Evolutionary conservation across 1,140 invertebrate species (phyloP), one percentile per base, ranked within the genome.

Genomic region (Steinernema khuongi): DNA sequence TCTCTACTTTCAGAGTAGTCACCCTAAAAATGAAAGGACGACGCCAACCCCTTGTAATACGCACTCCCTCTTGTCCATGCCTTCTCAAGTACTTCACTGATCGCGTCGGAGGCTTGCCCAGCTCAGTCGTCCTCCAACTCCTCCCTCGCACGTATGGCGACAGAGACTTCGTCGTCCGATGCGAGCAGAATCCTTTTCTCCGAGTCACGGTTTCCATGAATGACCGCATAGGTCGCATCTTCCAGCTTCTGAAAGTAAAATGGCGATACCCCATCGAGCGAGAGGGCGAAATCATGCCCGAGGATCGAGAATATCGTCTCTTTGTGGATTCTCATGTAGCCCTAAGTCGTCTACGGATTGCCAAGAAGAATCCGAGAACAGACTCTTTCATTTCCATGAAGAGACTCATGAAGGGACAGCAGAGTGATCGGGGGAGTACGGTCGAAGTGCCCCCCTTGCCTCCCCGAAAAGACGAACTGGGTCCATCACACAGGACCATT

Each of bases 141-240:
- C 74, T 31, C 1, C 80, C 79, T 14, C 31, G 36, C 17, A 43
- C 44, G 17, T 75, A 80, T 66, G 28, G 36, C 22, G 79, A 81
- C 44, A 71, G 77, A 29, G 72, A 71, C 66, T 80, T 74, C 70
- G 79, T 80, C 14, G 26, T 80, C 7, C 43, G 77, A 17, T 81
- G 80, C 44, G 80, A 80, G 68, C 79, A 80, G 67, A 80, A 80
- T 70, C 79, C 79, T 1, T 66, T 75, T 60, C 66, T 80, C n/a
- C 32, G 44, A 19, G 26, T 80, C 31, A 69, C 73, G 30, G 41
- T 80, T 22, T 67, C 79, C 31, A 72, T 80, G 18, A 80, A 80
- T 31, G 79, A 80, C 67, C 71, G 70, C 19, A 70, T 80, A 14
- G 22, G 36, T 2, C 69, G 69, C 50, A 30, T 80, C n/a, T 82